Evolutionary conservation across 2,888 invertebrate species (phyloP), one percentile per base, ranked within the genome.

Genomic region (Micropterix aruncella): DNA sequence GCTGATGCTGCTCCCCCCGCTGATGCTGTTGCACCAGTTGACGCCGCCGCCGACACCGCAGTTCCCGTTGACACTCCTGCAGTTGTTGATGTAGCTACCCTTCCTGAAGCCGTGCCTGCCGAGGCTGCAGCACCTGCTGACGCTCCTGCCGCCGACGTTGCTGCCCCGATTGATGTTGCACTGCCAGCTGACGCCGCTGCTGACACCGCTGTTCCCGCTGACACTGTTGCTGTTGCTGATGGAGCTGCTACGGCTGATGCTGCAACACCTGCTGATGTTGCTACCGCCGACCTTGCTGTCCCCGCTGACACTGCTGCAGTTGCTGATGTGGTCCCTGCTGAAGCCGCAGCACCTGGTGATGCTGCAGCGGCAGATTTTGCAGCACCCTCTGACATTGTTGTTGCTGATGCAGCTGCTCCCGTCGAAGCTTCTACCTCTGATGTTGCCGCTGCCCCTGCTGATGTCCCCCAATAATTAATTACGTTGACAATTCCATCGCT

Each of bases 151-250:
- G n/a, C n/a, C n/a, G n/a, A n/a, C n/a, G n/a, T n/a, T n/a, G n/a
- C n/a, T n/a, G n/a, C n/a, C n/a, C n/a, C n/a, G n/a, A n/a, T n/a
- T n/a, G n/a, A n/a, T n/a, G 41, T n/a, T n/a, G n/a, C n/a, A n/a
- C 7, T 27, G 5, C 27, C 27, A 27, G 27, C 27, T 27, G 12
- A 7, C 5, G 12, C 5, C 27, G 27, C 5, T 27, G 27, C 27
- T 27, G 27, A 12, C 5, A 27, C 7, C 12, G 27, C 27, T 27
- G 27, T 27, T 27, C 12, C 27, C 27, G 27, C 7, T 5, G 12
- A 27, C 7, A 37, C 39, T 2, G 44, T 47, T 16, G 42, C 42
- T 5, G 18, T 41, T 19, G 41, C 47, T 27, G 37, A 38, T 18
- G 37, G 38, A 15, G 41, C 42, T 36, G 18, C 45, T 36, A 43